Conservation (phyloP, 2,888 invertebrate genomes). For the Lamellibrachia columna region DNA sequence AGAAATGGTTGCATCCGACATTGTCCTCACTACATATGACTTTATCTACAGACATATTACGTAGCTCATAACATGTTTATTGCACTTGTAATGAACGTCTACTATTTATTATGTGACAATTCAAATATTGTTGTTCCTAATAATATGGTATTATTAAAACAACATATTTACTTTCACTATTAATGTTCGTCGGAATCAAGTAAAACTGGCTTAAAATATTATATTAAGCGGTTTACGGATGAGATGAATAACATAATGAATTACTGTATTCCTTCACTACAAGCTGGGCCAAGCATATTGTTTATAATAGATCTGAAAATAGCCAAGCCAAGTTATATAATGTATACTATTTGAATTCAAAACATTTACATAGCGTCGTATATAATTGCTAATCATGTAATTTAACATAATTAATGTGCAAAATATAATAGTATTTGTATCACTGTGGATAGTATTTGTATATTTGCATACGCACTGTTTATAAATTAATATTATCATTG, state of each 20-base stretch:
- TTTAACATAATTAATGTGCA: too few relatives aligned
- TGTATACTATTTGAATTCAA: too few relatives aligned
- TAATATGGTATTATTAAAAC: neutral
- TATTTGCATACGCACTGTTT: too few relatives aligned
- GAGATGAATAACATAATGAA: neutral
- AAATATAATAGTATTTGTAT: too few relatives aligned
- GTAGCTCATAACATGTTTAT: neutral
- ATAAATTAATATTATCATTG: too few relatives aligned
- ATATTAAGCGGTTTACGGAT: neutral
- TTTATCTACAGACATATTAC: neutral
- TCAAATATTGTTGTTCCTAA: neutral
- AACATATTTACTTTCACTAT: neutral
- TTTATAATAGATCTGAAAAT: too few relatives aligned
- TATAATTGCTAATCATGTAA: too few relatives aligned
- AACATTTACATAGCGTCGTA: too few relatives aligned
- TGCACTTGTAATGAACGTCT: too few relatives aligned
- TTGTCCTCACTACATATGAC: neutral
- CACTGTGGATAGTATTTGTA: too few relatives aligned
- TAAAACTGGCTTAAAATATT: neutral
- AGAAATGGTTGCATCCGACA: neutral
- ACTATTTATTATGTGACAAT: neutral
- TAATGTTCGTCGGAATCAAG: neutral
- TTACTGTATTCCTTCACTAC: neutral
- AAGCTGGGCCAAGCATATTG: neutral
- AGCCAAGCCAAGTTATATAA: too few relatives aligned